phyloP scores from a whole-genome alignment of 92 coral and sea anemone species.

The Hydrozoanthus gracilis region DNA sequence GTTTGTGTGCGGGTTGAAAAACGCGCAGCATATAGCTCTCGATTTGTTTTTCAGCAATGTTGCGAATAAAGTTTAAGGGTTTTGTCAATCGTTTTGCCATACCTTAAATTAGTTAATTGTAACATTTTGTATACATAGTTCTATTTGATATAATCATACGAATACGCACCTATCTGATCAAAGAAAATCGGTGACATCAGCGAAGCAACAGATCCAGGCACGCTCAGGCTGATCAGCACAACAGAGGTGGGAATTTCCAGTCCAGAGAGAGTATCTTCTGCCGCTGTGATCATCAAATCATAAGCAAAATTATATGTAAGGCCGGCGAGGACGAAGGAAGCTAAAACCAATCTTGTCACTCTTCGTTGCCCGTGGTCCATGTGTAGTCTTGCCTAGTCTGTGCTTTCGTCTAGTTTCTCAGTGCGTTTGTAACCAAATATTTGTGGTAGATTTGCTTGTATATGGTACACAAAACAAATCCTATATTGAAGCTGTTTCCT shows the following conservation, averaged over 20 bases:
- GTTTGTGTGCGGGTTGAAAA: too few species aligned
- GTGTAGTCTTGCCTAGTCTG: background rate
- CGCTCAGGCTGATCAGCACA: background rate
- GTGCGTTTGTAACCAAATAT: background rate
- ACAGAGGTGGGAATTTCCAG: too few species aligned
- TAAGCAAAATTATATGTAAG: background rate
- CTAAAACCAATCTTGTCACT: background rate
- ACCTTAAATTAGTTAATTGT: background rate
- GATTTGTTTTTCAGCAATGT: too few species aligned
- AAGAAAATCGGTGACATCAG: too few species aligned
- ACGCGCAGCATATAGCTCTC: too few species aligned
- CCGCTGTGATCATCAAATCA: too few species aligned
- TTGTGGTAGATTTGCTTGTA: background rate
- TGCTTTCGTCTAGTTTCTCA: background rate
- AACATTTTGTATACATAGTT: background rate
- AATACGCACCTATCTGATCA: too few species aligned
- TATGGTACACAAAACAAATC: background rate
- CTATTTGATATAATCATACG: background rate
- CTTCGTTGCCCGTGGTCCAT: background rate
- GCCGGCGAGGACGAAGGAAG: conserved; percentile 2
- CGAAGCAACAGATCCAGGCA: background rate
- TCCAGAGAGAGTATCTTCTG: too few species aligned
- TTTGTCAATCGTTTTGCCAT: too few species aligned
- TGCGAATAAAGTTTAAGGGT: too few species aligned
- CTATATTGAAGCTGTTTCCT: background rate